Conservation (phyloP, 2,888 invertebrate genomes). For the Drepanosiphum platanoidis region DNA sequence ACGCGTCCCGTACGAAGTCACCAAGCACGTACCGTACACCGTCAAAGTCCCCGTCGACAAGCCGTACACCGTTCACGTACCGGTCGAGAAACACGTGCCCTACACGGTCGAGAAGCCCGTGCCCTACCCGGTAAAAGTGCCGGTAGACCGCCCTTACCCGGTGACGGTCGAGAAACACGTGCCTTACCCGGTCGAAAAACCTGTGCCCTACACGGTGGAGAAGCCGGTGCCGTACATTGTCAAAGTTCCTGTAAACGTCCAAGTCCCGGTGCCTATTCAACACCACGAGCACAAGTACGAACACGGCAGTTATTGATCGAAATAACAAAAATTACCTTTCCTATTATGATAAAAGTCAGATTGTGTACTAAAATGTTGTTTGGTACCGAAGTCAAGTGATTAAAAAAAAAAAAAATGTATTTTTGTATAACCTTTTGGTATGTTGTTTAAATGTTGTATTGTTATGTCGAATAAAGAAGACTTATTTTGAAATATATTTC, state of each 20-base stretch:
- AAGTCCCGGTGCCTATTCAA: constrained; percentile 64
- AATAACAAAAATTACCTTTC: neutral
- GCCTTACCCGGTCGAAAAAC: constrained; percentile 77
- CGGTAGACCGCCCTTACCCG: constrained; percentile 64
- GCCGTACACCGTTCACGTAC: constrained; percentile 70
- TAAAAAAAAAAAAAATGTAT: too few species aligned
- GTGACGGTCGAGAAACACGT: constrained; percentile 78
- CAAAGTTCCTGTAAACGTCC: constrained; percentile 72
- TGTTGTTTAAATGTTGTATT: neutral
- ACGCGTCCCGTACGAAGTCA: constrained; percentile 64
- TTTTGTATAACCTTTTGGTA: neutral
- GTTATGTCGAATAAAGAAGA: neutral
- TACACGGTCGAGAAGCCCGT: constrained; percentile 63
- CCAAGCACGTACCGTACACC: constrained; percentile 65
- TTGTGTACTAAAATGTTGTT: too few species aligned
- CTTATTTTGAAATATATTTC: neutral
- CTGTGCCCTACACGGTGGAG: constrained; percentile 79
- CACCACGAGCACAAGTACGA: too few species aligned
- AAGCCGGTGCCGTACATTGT: constrained; percentile 75
- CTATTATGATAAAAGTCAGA: neutral
- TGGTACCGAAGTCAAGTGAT: neutral
- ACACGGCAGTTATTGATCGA: neutral
- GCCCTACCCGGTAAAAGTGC: constrained; percentile 64
- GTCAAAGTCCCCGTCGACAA: constrained; percentile 69
- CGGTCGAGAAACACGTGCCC: constrained; percentile 77